Evolutionary conservation across 2,888 invertebrate species (phyloP), one percentile per base, ranked within the genome.

Genomic region (Synergus japonicus): DNA sequence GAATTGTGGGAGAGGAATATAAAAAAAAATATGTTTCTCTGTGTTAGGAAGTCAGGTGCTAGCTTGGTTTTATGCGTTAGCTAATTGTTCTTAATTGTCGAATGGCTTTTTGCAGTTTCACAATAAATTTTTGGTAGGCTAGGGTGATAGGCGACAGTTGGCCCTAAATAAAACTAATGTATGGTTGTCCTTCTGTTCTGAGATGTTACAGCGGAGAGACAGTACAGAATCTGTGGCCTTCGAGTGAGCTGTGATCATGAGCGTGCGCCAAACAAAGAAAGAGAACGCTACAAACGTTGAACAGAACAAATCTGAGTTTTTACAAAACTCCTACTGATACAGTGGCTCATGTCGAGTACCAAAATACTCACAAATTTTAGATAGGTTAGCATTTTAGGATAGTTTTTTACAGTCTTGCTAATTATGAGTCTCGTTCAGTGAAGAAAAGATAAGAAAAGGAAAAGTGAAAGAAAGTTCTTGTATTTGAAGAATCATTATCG

Each of bases 141-240:
- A 90, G 89, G 89, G 89, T 87, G 84, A 85, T 88, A 86, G 87
- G 85, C 87, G 86, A 89, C 82, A 84, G 85, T 87, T 88, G 89
- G 88, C 89, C 89, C 88, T 88, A 84, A 89, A 89, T 88, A 89
- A 91, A 90, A 93, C 93, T 93, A 93, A 93, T 93, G 90, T 92
- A 91, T 91, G 90, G 91, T 92, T 92, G 92, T 92, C 92, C 92
- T 93, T 92, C 92, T 93, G 93, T 93, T 93, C 93, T 93, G 93
- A 93, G 93, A 92, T 93, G 93, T 93, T 93, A 92, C 93, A 93
- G 93, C 90, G 89, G 91, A 90, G 90, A 91, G 91, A 92, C 91
- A 90, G 90, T 92, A 92, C 92, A 92, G 91, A 92, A 90, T 91
- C 91, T 91, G 90, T 91, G 91, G 92, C 91, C 92, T 92, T 90